Evolutionary conservation across 2,888 invertebrate species (phyloP).

Genomic region (Theretra japonica): DNA sequence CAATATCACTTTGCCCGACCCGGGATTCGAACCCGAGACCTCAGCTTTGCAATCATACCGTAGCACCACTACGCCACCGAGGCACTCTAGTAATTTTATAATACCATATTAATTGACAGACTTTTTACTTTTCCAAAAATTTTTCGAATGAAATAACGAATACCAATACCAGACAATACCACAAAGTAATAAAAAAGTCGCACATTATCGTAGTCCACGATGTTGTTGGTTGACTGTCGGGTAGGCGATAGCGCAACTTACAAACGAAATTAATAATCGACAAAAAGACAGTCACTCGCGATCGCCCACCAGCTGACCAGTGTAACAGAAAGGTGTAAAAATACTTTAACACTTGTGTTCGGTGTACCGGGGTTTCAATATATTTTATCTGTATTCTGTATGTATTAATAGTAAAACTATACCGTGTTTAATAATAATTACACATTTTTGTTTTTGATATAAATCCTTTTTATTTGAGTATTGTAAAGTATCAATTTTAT

Average conservation of each 20-base stretch:
- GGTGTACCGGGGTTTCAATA: slow-evolving; percentile 18
- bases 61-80: no score
- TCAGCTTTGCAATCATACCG: no score
- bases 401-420: not conserved
- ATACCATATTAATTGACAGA: no score
- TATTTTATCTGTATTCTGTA: not conserved
- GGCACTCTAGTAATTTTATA: no score
- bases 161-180: no score
- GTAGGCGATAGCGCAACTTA: not conserved
- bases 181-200: not conserved
- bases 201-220: not conserved
- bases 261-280: not conserved
- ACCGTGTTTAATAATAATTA: slow-evolving; percentile 12
- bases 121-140: no score
- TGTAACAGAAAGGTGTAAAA: not conserved
- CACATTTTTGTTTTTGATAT: slow-evolving; percentile 21
- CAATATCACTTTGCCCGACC: no score
- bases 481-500: slow-evolving; percentile 24
- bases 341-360: not conserved
- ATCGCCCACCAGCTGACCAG: not conserved
- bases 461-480: slow-evolving; percentile 23
- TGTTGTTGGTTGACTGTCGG: not conserved
- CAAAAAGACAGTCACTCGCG: not conserved
- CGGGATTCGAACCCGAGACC: no score
- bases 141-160: no score